Evolutionary conservation across 2,888 invertebrate genomes (phyloP).

Genomic region (Clitarchus hookeri): DNA sequence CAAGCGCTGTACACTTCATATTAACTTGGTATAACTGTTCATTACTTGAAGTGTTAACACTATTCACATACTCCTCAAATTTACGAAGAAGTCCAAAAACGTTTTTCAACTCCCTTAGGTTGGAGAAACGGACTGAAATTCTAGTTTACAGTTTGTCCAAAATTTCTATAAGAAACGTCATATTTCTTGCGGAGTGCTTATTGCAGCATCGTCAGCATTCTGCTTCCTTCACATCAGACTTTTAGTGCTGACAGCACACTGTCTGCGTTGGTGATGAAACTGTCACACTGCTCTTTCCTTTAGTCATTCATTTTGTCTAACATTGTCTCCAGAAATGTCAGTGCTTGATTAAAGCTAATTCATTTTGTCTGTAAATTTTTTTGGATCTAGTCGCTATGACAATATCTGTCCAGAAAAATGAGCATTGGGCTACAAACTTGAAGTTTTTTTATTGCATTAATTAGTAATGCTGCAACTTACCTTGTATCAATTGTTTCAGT

Average conservation of each 20-base stretch:
- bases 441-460: background rate
- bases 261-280: background rate
- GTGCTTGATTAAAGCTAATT: background rate
- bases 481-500: background rate
- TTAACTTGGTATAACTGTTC: background rate
- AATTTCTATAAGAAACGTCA: background rate
- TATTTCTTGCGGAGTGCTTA: conserved; percentile 25
- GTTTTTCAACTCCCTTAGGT: too few species aligned
- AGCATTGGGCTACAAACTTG: background rate
- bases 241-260: background rate
- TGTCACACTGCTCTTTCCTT: background rate
- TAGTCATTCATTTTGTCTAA: background rate
- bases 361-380: background rate
- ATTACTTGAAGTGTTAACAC: too few species aligned
- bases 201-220: conserved; percentile 11
- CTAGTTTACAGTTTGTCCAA: background rate
- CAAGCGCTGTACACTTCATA: background rate
- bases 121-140: conserved; percentile 20
- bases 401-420: background rate
- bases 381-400: background rate
- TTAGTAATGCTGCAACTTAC: background rate
- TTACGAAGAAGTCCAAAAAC: background rate
- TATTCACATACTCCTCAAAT: too few species aligned
- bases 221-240: background rate
- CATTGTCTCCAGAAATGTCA: background rate